phyloP scores from a whole-genome alignment of 2,888 invertebrate species.

The Ophraella communa region DNA sequence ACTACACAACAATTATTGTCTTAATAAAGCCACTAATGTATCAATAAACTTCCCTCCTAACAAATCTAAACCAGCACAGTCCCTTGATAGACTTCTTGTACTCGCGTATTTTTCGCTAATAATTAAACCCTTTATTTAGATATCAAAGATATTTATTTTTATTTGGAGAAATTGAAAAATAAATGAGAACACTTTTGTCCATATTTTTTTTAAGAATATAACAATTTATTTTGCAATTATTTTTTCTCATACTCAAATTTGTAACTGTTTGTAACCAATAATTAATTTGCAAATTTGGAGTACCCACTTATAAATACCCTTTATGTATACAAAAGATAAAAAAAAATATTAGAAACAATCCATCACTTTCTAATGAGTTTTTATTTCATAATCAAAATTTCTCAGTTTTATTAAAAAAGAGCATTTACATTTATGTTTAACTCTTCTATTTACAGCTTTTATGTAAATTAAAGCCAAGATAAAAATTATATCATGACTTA shows the following conservation, averaged over 20 bases:
- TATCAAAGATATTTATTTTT: no score
- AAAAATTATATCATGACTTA: background rate
- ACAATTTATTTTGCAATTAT: background rate
- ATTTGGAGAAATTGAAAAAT: no score
- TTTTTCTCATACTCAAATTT: background rate
- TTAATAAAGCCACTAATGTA: no score
- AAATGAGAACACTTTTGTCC: no score
- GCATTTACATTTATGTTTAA: background rate
- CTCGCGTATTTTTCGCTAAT: no score
- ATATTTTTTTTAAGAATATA: no score
- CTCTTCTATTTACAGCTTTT: background rate
- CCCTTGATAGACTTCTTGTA: no score
- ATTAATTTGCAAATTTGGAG: background rate
- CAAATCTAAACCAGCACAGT: no score
- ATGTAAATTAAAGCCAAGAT: background rate
- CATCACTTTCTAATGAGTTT: background rate
- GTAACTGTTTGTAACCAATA: background rate
- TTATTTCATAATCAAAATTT: background rate
- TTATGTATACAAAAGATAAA: background rate
- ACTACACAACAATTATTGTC: no score
- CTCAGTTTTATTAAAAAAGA: background rate
- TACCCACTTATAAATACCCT: slow-evolving; percentile 4
- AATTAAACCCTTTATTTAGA: no score
- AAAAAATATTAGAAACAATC: background rate
- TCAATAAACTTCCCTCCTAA: no score